Evolutionary conservation across 2,888 invertebrate species (phyloP), one percentile per base, ranked within the genome.

Genomic region (Xanthia togata): DNA sequence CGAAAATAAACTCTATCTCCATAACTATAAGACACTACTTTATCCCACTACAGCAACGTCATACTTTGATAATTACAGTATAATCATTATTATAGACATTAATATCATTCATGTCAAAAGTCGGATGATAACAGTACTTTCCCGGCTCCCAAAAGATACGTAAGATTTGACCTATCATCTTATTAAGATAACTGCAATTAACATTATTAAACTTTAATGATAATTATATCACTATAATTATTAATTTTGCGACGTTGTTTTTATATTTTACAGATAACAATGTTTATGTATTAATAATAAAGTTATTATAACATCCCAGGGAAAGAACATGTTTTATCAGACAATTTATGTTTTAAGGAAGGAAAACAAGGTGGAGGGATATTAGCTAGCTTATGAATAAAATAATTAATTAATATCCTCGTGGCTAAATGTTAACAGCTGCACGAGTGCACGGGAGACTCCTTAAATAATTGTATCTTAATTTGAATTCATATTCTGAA

Each of bases 81-180:
- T 26, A 31, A 47, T 31, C 31, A 31, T 55, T 47, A 57, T 55
- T 41, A 53, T 72, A 17, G 63, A 57, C 20, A 57, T 50, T 72
- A 6, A 35, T 38, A 79, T 31, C 23, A 44, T 50, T 11, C 8
- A 60, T 14, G 26, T 57, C 65, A 44, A 6, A 35, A n/a, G 14
- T 14, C 23, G 17, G 47, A 47, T 14, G 84, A 83, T 83, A 83
- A 26, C 9, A 31, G 82, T 79, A 83, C 47, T 59, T 70, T 70
- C 84, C 81, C 80, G 35, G 20, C 1, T 26, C n/a, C 35, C 14
- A 79, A 35, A 20, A 20, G 1, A 6, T 23, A 50, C 5, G 20
- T n/a, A 4, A 31, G 17, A 72, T 53, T 57, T 83, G 53, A 63
- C 79, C 74, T 70, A 4, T 70, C 0, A 60, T 55, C 68, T 69